Evolutionary conservation across 2,888 invertebrate genomes (phyloP), one percentile per base, ranked within the genome.

Genomic region (Schizotus pectinicornis): DNA sequence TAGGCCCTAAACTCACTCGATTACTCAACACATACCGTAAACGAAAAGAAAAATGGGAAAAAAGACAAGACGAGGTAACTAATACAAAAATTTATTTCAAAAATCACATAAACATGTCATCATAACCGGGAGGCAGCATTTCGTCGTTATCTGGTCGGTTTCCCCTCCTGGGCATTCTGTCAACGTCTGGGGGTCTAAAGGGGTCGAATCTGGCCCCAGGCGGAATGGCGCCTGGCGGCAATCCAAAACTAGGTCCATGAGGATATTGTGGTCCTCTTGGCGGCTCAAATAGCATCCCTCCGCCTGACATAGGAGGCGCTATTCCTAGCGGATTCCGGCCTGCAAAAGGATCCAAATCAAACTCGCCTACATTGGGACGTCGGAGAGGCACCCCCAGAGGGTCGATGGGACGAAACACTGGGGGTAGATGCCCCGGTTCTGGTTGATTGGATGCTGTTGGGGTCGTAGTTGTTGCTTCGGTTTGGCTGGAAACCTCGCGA

Each of bases 131-230:
- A n/a, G 89, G 89, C 8, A 86, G 86, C 43, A 91, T 80, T 67
- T 92, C 89, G 77, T 92, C 91, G 8, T 87, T 86, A 72, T 89
- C 90, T 0, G 88, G 89, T 0, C 82, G 81, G 45, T 74, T 73
- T 45, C 75, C 68, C 38, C 74, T 62, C 1, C 62, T 82, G 7
- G 80, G 77, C 56, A 78, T 77, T 0, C 80, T 80, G 60, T 81
- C 71, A 6, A 81, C 81, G 8, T 79, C 82, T 3, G 80, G 81
- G 0, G 93, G 92, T 0, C 90, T 88, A 75, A 92, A 90, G 0
- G 94, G 95, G 81, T 95, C 94, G 77, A 92, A 95, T 53, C 94
- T 84, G 2, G 93, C 91, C 8, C 92, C 91, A 0, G 92, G 92
- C 1, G 91, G 92, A 7, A 88, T 72, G 0, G 86, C 81, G 7